Evolutionary conservation across 2,797 vertebrate species (phyloP).

Genomic region (Petrocephalus schoutedeni): DNA sequence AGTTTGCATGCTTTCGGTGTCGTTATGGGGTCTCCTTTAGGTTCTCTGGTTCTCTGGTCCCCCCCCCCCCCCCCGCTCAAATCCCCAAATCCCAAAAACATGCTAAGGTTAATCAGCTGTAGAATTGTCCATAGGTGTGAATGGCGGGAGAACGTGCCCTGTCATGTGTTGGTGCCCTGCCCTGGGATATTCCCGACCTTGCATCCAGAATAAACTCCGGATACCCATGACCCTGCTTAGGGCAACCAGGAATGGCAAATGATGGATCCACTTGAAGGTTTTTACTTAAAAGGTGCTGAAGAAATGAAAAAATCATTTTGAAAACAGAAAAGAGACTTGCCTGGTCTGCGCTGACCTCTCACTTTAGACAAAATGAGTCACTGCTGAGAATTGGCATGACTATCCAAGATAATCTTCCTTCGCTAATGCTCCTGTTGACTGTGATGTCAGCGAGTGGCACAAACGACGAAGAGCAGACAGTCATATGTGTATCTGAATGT

Average conservation of each 20-base stretch:
- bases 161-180: neutral
- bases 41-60: neutral
- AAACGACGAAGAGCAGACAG: neutral
- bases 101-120: neutral
- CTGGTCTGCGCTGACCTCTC: neutral
- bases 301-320: neutral
- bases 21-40: neutral
- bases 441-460: neutral
- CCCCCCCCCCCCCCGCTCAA: neutral
- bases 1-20: neutral
- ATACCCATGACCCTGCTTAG: neutral
- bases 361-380: neutral
- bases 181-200: neutral
- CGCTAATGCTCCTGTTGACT: neutral
- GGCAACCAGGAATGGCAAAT: neutral
- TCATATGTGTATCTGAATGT: slow-evolving; percentile 1
- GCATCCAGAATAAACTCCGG: neutral
- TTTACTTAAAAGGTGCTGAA: neutral
- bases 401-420: neutral
- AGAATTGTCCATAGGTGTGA: neutral
- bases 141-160: neutral
- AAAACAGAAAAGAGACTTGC: neutral
- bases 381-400: neutral
- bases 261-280: neutral
- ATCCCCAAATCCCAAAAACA: neutral